Conservation (phyloP, 1,140 invertebrate species). For the Drosophila mojavensis region DNA sequence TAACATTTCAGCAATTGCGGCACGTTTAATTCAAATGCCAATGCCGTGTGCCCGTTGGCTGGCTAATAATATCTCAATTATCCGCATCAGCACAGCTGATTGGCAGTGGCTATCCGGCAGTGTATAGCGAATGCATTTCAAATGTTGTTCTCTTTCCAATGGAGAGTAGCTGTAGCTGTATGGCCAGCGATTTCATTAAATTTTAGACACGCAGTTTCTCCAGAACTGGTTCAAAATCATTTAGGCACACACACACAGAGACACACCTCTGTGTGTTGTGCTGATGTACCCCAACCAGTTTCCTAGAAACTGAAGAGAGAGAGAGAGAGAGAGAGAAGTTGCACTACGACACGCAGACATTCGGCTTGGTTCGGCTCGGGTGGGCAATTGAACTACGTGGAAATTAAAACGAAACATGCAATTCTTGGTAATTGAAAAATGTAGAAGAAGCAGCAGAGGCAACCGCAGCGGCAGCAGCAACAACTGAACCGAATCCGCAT, state of each 20-base stretch:
- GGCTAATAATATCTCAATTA: constrained; percentile 77
- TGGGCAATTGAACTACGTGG: constrained; percentile 51
- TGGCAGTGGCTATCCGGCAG: constrained; percentile 24
- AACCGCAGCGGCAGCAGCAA: not conserved
- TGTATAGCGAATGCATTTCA: constrained; percentile 59
- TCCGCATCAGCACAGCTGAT: constrained; percentile 41
- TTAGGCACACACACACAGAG: constrained; percentile 34
- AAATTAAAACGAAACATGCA: constrained; percentile 82
- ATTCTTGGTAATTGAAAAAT: constrained; percentile 77
- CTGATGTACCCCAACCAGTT: constrained; percentile 53
- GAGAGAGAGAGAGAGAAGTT: constrained; percentile 40
- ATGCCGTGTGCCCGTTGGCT: constrained; percentile 52
- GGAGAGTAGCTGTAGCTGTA: constrained; percentile 29
- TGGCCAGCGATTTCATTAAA: constrained; percentile 74
- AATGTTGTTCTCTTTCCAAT: constrained; percentile 43
- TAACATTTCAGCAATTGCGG: constrained; percentile 65
- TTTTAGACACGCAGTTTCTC: constrained; percentile 80
- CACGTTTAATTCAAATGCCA: constrained; percentile 66
- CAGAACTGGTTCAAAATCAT: constrained; percentile 77
- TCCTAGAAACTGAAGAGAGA: constrained; percentile 33
- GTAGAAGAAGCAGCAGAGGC: constrained; percentile 17
- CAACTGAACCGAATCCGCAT: constrained; percentile 48
- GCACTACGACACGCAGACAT: constrained; percentile 66
- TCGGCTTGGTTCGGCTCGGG: not conserved
- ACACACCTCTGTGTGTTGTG: not conserved